Percentiles rank a stretch among this genome's conserved stretches.
These are phyloP conservation scores for Colius striatus DNA, from an alignment of 2,113 vertebrate species.

Conservation along the genomic window DNA sequence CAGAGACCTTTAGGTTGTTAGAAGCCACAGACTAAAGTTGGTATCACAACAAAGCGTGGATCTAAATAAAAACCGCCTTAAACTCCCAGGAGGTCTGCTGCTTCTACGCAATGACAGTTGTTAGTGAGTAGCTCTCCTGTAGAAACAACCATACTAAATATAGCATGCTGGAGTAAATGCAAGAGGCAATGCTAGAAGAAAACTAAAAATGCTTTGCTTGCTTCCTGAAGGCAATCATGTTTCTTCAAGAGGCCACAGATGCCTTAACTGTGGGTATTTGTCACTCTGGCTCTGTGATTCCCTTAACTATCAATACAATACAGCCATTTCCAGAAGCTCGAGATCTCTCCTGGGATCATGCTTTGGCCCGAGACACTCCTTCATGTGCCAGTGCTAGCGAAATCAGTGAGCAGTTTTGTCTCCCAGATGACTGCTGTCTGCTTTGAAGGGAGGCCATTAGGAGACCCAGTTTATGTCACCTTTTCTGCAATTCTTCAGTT, in stretches of 20 bases:
- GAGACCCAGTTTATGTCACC: background rate
- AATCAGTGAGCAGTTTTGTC: background rate
- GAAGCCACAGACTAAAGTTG: conserved; percentile 8
- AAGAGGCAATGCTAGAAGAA: background rate
- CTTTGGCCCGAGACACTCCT: background rate
- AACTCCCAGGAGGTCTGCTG: background rate
- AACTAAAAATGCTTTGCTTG: background rate
- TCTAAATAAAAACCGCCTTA: conserved; percentile 31
- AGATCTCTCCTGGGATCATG: background rate
- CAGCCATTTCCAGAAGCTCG: background rate
- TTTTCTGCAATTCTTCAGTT: background rate
- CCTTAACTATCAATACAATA: background rate
- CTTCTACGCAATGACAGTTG: background rate
- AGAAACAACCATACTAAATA: conserved; percentile 21
- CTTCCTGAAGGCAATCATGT: background rate
- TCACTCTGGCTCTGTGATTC: background rate
- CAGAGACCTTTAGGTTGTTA: background rate
- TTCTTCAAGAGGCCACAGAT: background rate
- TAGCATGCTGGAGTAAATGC: background rate
- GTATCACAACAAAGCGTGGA: conserved; percentile 18
- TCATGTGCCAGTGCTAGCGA: fast-evolving
- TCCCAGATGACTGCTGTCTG: background rate
- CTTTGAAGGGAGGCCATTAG: background rate
- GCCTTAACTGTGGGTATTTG: background rate
- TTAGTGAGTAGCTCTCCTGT: conserved; percentile 28